Conservation (phyloP, 2,113 vertebrate species). For the Suncus etruscus region DNA sequence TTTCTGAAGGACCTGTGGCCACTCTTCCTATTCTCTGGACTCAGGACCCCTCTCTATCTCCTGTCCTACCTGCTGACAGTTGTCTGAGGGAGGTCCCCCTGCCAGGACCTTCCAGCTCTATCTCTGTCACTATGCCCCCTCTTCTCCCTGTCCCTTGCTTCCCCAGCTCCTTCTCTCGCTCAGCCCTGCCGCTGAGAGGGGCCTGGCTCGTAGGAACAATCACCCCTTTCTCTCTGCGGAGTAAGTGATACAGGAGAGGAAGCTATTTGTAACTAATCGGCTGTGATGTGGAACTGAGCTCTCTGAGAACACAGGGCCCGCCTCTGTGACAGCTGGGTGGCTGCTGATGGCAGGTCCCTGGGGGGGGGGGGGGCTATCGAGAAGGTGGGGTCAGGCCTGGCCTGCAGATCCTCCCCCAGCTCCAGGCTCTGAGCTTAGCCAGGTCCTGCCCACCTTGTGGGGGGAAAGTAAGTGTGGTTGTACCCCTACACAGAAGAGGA, state of each 20-base stretch:
- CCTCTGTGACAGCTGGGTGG: slow-evolving; percentile 62
- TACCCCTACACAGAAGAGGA: background rate
- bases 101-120: too few species aligned
- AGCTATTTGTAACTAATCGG: slow-evolving; percentile 82
- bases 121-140: too few species aligned
- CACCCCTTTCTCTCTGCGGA: slow-evolving; percentile 81
- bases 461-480: too few species aligned
- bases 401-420: too few species aligned
- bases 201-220: slow-evolving; percentile 79
- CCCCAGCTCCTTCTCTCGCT: background rate
- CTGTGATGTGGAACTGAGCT: slow-evolving; percentile 82
- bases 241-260: slow-evolving; percentile 76
- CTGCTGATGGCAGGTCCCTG: slow-evolving; percentile 8
- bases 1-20: accelerated
- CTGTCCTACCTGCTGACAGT: background rate
- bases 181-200: slow-evolving; percentile 53
- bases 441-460: background rate
- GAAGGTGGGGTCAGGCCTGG: too few species aligned
- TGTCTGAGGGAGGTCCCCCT: too few species aligned
- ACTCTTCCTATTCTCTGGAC: background rate
- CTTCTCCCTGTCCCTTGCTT: background rate
- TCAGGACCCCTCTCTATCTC: too few species aligned
- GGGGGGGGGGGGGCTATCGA: too few species aligned
- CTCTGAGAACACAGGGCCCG: slow-evolving; percentile 70
- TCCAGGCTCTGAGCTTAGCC: background rate